phyloP scores from a whole-genome alignment of 2,888 invertebrate species.

The Patella ulyssiponensis region DNA sequence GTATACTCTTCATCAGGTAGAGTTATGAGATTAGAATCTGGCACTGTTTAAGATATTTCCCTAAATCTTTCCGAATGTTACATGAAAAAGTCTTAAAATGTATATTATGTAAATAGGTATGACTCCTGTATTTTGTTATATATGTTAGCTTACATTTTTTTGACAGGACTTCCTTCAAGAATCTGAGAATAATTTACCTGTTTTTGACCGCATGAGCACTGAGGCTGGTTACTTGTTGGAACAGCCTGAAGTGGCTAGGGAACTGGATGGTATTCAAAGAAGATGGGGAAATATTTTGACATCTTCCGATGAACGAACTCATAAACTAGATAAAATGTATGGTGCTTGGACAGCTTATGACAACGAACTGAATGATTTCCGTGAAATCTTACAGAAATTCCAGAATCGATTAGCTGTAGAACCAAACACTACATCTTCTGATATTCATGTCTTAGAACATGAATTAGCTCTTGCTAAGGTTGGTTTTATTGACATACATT shows the following conservation, averaged over 20 bases:
- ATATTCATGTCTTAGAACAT: constrained; percentile 63
- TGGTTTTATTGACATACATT: constrained; percentile 12
- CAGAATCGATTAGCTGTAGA: constrained; percentile 55
- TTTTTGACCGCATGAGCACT: constrained; percentile 65
- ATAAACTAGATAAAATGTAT: constrained; percentile 60
- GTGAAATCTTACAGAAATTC: constrained; percentile 60
- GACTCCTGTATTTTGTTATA: too few relatives aligned
- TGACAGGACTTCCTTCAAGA: constrained; percentile 80
- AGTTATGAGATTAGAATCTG: constrained; percentile 23
- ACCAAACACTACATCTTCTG: constrained; percentile 61
- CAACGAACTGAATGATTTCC: constrained; percentile 57
- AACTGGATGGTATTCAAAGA: constrained; percentile 60
- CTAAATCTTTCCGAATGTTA: background rate
- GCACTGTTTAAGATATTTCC: too few relatives aligned
- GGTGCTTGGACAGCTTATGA: constrained; percentile 63
- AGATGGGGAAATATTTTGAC: constrained; percentile 62
- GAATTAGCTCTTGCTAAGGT: constrained; percentile 67
- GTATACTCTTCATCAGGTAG: constrained; percentile 77
- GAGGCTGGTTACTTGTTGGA: constrained; percentile 67
- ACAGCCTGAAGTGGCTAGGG: constrained; percentile 63
- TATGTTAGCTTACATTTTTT: too few relatives aligned
- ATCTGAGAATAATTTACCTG: constrained; percentile 78
- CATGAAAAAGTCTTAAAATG: background rate
- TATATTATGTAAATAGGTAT: background rate
- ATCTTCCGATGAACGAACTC: constrained; percentile 59